Evolutionary conservation across 2,797 vertebrate genomes (phyloP), one percentile per base, ranked within the genome.

Genomic region (Acipenser ruthenus): DNA sequence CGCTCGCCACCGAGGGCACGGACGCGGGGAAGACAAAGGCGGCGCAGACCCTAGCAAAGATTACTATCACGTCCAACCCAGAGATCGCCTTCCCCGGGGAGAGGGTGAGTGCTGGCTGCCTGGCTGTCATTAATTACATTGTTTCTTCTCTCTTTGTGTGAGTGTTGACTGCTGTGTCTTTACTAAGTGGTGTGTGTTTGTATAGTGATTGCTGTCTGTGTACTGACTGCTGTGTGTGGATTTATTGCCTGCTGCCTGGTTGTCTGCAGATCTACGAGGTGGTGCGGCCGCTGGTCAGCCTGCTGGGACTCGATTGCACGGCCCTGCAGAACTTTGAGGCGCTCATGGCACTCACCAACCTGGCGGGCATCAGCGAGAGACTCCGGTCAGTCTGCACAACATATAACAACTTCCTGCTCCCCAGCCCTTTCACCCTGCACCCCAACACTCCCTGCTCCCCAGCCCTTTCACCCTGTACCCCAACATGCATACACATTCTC

Each of bases 61-160:
- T 99, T 74, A 86, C 94, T 64, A 99, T 99, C 79, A 99, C 96
- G 3, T 93, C 94, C n/a, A 96, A 98, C 78, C 96, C 97, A 0
- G 92, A 95, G 83, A 97, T 99, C 74, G 95, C 93, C 0, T 99
- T 98, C 70, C 96, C 96, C 0, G 96, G 97, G 12, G 96, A 99
- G 82, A 85, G 97, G 84, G 97, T 97, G 37, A 72, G 83, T 70
- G 55, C 15, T 62, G 65, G 10, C 15, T 10, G 8, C 63, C 12
- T 6, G 37, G 50, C 15, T 15, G 66, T 6, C 64, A 50, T 49
- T 67, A 50, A 52, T 9, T 4, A 6, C 5, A 11, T 6, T 15
- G 7, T 15, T 52, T 53, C 13, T 5, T 6, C n/a, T 6, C 13
- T 64, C 6, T 13, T 52, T 49, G 60, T 23, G 37, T 49, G 66